A percentile compares a stretch with the other conserved stretches of the same genome.
These are phyloP conservation scores for Gorsachius magnificus DNA, from an alignment of 2,797 vertebrate genomes.

Conservation along the genomic window DNA sequence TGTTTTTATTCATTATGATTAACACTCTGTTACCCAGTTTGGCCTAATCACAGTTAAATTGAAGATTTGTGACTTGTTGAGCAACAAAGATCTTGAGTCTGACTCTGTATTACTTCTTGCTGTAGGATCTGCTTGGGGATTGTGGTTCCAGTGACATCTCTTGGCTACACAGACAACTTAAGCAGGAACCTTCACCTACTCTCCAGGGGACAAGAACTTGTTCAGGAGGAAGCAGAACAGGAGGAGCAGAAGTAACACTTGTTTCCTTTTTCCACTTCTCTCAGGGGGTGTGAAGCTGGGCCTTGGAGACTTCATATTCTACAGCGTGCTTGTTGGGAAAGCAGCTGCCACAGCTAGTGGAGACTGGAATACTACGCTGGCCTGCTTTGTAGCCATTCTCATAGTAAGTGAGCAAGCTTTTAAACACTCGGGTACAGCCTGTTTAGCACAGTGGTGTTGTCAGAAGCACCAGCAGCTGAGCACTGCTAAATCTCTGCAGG, in stretches of 20 bases:
- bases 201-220: not conserved
- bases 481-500: not conserved
- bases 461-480: not conserved
- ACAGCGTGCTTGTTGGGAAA: constrained; percentile 96
- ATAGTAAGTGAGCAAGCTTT: constrained; percentile 83
- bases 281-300: constrained; percentile 94
- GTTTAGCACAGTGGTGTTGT: not conserved
- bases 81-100: not conserved
- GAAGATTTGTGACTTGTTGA: not conserved
- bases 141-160: not conserved
- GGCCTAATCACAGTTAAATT: not conserved
- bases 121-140: not conserved
- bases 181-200: not conserved
- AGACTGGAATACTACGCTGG: constrained; percentile 96
- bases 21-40: not conserved
- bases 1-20: not conserved
- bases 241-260: not conserved
- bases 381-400: constrained; percentile 96
- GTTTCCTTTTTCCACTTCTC: not conserved
- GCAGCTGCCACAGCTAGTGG: constrained; percentile 89
- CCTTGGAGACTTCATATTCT: constrained; percentile 98
- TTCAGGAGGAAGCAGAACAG: not conserved
- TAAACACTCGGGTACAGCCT: not conserved
- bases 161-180: not conserved
- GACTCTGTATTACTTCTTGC: not conserved